Evolutionary conservation across 2,888 invertebrate species (phyloP), one percentile per base, ranked within the genome.

Genomic region (Drosophila flavopinicola): DNA sequence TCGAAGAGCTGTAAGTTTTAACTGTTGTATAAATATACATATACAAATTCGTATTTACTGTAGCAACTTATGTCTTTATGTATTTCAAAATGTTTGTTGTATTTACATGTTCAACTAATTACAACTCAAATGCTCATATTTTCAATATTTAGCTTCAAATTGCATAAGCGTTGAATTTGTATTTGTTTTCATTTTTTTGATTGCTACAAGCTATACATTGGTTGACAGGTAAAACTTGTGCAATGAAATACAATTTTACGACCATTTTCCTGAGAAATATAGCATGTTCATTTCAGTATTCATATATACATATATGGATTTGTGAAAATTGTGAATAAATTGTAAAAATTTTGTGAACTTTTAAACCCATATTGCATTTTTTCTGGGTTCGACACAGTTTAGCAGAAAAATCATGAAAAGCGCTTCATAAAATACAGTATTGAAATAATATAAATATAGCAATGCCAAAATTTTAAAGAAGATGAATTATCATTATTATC

Each of bases 1-100:
- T 70, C 78, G 67, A 73, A 60, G 70, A 70, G 75, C 61, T 84
- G 64, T 80, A 80, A 78, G 75, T 80, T 78, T 84, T 80, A 67
- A 67, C 37, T 78, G 66, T 64, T 80, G 61, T 73, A 51, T 30
- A 24, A 49, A 27, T 49, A 27, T 52, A 20, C n/a, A n/a, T 6
- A 24, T 29, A 11, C 13, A 38, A 38, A 53, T 49, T 33, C 53
- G 5, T 11, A 70, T 56, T 42, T 48, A 47, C 13, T 56, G 15
- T 42, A 65, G 42, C 7, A 1, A 7, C 29, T n/a, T 10, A 27
- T 15, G 11, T 10, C 11, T 32, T 17, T 20, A n/a, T 30, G 23
- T 54, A 23, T 13, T 25, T 27, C 11, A 6, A 9, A 48, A 42
- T 23, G 35, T 17, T 39, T 29, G 27, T 29, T 42, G 29, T 49